phyloP scores from a whole-genome alignment of 1,140 invertebrate genomes.

The Nebria ingens region DNA sequence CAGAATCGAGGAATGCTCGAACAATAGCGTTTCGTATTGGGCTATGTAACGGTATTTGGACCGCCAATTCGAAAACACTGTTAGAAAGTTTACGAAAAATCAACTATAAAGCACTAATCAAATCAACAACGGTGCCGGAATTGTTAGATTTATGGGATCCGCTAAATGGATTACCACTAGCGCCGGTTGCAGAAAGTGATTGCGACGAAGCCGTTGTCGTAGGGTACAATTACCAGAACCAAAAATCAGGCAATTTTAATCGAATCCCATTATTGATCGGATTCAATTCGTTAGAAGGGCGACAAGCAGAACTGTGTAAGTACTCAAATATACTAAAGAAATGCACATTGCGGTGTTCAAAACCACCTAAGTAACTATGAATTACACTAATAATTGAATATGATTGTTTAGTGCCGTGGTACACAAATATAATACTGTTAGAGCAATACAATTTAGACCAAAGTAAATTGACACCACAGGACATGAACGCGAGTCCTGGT shows the following conservation, averaged over 20 bases:
- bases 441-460: not conserved
- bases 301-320: not conserved
- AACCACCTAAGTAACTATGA: too few relatives aligned
- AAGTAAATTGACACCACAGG: not conserved
- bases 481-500: not conserved
- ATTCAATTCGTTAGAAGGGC: not conserved
- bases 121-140: not conserved
- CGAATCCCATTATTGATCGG: not conserved
- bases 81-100: not conserved
- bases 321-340: too few relatives aligned
- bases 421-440: not conserved
- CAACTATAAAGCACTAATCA: not conserved
- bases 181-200: not conserved
- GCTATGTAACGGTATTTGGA: not conserved
- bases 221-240: not conserved
- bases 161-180: not conserved
- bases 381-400: not conserved
- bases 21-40: not conserved
- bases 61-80: not conserved
- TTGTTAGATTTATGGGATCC: not conserved
- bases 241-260: not conserved
- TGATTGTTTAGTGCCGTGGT: not conserved
- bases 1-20: not conserved
- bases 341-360: too few relatives aligned
- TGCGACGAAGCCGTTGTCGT: not conserved